These are phyloP conservation scores for Melinaea menophilus DNA, from an alignment of 2,888 invertebrate species.

Conservation along the genomic window DNA sequence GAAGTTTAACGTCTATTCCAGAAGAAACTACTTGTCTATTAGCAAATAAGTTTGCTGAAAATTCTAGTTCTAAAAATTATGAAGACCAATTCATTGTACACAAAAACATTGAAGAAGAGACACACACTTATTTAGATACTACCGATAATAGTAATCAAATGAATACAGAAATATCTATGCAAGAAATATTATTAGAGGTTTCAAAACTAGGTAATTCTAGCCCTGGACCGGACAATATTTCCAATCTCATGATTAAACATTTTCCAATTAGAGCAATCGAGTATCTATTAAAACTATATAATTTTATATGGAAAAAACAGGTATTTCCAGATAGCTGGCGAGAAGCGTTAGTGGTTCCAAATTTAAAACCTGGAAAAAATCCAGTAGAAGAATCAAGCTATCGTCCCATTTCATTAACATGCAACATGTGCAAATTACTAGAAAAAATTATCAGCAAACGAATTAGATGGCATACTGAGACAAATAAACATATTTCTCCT, in stretches of 20 bases:
- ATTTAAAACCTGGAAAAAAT: constrained; percentile 27
- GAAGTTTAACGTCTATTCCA: constrained; percentile 2
- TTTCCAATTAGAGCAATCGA: constrained; percentile 21
- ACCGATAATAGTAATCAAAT: constrained; percentile 2
- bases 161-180: constrained; percentile 1
- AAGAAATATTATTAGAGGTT: constrained; percentile 20
- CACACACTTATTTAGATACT: neutral
- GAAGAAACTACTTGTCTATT: constrained; percentile 4
- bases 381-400: constrained; percentile 17
- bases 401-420: constrained; percentile 29
- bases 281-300: constrained; percentile 14
- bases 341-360: constrained; percentile 29
- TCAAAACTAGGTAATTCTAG: constrained; percentile 17
- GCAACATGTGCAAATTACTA: constrained; percentile 25
- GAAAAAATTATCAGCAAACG: constrained; percentile 29
- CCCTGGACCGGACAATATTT: constrained; percentile 27
- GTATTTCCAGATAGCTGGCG: constrained; percentile 28
- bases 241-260: constrained; percentile 26
- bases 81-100: constrained; percentile 14
- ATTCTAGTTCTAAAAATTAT: constrained; percentile 26
- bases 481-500: constrained; percentile 1
- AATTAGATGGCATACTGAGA: constrained; percentile 23
- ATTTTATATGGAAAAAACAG: constrained; percentile 16
- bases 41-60: constrained; percentile 19
- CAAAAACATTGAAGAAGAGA: constrained; percentile 1